Evolutionary conservation across 2,797 vertebrate genomes (phyloP).

Genomic region (Siniperca scherzeri): DNA sequence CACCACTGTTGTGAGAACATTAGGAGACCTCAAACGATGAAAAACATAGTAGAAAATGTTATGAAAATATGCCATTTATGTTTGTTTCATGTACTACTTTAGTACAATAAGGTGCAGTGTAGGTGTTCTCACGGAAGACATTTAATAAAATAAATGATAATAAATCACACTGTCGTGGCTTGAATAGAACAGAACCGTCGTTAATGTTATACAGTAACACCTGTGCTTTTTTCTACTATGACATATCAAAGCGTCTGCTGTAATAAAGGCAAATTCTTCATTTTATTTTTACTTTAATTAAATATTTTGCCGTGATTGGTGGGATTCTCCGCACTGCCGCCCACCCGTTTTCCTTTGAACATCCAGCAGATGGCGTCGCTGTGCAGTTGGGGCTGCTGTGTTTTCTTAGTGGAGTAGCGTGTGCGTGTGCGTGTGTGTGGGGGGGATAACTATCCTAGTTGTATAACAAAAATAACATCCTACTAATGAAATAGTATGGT

Average conservation of each 20-base stretch:
- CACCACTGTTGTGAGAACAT: not conserved
- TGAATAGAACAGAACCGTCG: not conserved
- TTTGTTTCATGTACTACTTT: not conserved
- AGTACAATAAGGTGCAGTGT: not conserved
- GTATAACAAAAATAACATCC: too few relatives aligned
- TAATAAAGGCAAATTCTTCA: not conserved
- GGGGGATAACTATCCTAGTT: too few relatives aligned
- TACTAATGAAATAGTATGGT: too few relatives aligned
- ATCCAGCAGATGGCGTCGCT: constrained; percentile 61
- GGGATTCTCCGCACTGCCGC: not conserved
- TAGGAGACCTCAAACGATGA: not conserved
- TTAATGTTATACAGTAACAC: not conserved
- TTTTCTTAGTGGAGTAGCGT: not conserved
- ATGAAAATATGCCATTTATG: not conserved
- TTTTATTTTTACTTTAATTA: not conserved
- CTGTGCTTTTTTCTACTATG: not conserved
- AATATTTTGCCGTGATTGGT: not conserved
- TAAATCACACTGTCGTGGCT: not conserved
- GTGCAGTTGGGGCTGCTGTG: not conserved
- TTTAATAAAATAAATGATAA: not conserved
- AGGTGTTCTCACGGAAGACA: not conserved
- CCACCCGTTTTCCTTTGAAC: not conserved
- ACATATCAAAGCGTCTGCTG: not conserved
- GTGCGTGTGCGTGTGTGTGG: not conserved
- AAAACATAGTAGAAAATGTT: not conserved